These are phyloP conservation scores for Meandrina meandrites DNA, from an alignment of 92 coral and sea anemone species.

Conservation along the genomic window DNA sequence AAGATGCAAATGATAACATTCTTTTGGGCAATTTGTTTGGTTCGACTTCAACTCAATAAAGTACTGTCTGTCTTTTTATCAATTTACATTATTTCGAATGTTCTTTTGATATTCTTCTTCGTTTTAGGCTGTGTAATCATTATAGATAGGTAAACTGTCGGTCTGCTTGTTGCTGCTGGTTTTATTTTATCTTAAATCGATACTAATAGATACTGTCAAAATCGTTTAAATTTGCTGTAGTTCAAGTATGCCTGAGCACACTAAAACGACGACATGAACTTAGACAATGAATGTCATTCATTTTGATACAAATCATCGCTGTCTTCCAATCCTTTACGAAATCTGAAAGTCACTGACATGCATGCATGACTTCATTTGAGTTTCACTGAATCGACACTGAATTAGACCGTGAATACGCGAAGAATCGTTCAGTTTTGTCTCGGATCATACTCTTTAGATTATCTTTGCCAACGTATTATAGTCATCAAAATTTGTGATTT, in stretches of 20 bases:
- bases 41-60: not conserved
- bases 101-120: not conserved
- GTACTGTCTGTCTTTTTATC: not conserved
- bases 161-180: not conserved
- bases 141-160: not conserved
- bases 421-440: not conserved
- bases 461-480: too few relatives aligned
- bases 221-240: not conserved
- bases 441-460: too few relatives aligned
- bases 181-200: not conserved
- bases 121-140: not conserved
- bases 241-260: not conserved
- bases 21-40: conserved; percentile 27
- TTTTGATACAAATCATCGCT: too few relatives aligned
- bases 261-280: too few relatives aligned
- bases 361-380: too few relatives aligned
- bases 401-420: not conserved
- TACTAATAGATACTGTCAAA: too few relatives aligned
- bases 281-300: too few relatives aligned
- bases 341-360: too few relatives aligned
- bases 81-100: not conserved
- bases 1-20: conserved; percentile 33
- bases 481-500: too few relatives aligned
- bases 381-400: not conserved
- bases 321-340: too few relatives aligned